Evolutionary conservation across 92 coral and sea anemone genomes (phyloP), one percentile per base, ranked within the genome.

Genomic region (Virgularia gustaviana): DNA sequence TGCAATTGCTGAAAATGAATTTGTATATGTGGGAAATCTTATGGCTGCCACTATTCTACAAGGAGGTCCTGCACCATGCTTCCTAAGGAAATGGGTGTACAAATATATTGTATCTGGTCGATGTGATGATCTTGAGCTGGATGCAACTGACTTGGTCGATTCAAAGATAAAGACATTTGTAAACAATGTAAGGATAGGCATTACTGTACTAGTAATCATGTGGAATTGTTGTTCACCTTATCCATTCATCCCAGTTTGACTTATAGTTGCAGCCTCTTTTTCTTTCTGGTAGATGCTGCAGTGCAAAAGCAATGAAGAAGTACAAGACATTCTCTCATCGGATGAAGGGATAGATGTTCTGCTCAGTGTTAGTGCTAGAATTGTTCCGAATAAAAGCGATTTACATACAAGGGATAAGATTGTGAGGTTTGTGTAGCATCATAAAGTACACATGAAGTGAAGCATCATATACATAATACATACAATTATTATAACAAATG

Each of bases 1-100:
- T 54, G 86, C 86, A 49, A 57, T 76, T 67, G 49, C 78, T n/a
- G 78, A 82, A 32, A 76, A 82, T 25, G 82, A 82, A 53, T 76
- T 75, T 62, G 27, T 66, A 45, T 67, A 39, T 65, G 78, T 78
- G 16, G 86, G 82, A 63, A 76, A 82, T 63, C 65, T 82, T 34
- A 82, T 82, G 79, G 83, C 82, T 35, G 78, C 82, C 34, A 68
- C 87, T 36, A 53, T 77, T 61, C 22, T 83, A 63, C 79, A 77
- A 64, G 86, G 75, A 35, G 83, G 79, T 57, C 68, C 83, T 70
- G 53, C 80, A 59, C 87, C 87, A 35, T 72, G 83, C 49, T 60
- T 78, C 54, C 83, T 78, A 38, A 68, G 70, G 41, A 70, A 70
- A 63, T 82, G 79, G 86, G 79, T 77, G 19, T 77, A 39, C 41